phyloP scores from a whole-genome alignment of 2,113 vertebrate genomes.

The Crotalus horridus region DNA sequence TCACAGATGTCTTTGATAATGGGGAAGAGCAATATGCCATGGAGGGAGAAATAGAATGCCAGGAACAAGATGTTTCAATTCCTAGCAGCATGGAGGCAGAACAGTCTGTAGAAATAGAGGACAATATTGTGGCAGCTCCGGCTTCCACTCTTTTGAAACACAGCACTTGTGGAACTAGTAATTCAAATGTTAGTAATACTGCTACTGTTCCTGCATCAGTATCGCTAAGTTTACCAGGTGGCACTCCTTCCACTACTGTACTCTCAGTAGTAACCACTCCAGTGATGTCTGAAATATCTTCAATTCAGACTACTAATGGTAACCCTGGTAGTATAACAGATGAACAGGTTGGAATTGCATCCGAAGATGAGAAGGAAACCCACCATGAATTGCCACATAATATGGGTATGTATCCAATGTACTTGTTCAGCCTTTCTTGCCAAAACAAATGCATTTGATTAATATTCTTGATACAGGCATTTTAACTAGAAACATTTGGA shows the following conservation, averaged over 20 bases:
- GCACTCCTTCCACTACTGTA: slow-evolving; percentile 48
- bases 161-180: slow-evolving; percentile 58
- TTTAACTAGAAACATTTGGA: not conserved
- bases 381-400: slow-evolving; percentile 63
- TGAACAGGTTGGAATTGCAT: slow-evolving; percentile 46
- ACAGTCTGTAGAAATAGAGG: slow-evolving; percentile 66
- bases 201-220: slow-evolving; percentile 45
- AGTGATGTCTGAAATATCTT: slow-evolving; percentile 54
- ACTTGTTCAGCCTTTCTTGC: not conserved
- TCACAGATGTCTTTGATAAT: slow-evolving; percentile 73
- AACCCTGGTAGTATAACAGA: slow-evolving; percentile 46
- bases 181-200: not conserved
- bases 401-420: slow-evolving; percentile 66
- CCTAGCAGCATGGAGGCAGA: slow-evolving; percentile 64
- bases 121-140: slow-evolving; percentile 56
- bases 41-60: slow-evolving; percentile 70
- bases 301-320: slow-evolving; percentile 52
- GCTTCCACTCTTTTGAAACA: slow-evolving; percentile 63
- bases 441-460: not conserved
- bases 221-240: slow-evolving; percentile 52
- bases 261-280: slow-evolving; percentile 46
- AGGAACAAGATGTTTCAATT: slow-evolving; percentile 54
- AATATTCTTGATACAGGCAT: not conserved
- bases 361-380: slow-evolving; percentile 63
- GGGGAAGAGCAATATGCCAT: slow-evolving; percentile 72